Evolutionary conservation across 2,888 invertebrate species (phyloP).

Genomic region (Adineta ricciae): DNA sequence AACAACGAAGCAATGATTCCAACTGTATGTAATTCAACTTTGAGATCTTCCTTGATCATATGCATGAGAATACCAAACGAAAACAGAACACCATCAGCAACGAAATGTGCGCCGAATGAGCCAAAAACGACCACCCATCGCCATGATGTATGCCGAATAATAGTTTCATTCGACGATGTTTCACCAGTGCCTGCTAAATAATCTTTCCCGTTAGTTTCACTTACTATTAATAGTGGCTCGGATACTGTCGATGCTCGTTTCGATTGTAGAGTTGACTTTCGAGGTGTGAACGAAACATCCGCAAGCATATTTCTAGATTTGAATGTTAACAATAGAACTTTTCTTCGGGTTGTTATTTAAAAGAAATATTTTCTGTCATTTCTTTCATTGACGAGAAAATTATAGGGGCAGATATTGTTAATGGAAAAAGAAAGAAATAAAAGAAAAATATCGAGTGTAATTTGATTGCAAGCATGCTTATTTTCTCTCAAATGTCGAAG

Average conservation of each 20-base stretch:
- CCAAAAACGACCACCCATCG: neutral
- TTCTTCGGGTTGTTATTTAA: too few relatives aligned
- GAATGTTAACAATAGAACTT: too few relatives aligned
- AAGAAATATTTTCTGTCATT: too few relatives aligned
- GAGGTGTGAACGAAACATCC: neutral
- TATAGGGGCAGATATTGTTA: too few relatives aligned
- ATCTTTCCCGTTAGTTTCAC: neutral
- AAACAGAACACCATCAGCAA: conserved; percentile 68
- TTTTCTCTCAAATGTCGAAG: too few relatives aligned
- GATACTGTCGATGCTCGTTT: neutral
- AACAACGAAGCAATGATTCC: conserved; percentile 62
- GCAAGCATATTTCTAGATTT: neutral
- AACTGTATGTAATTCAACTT: conserved; percentile 71
- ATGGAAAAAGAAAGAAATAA: too few relatives aligned
- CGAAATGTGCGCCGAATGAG: neutral
- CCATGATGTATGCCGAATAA: conserved; percentile 6
- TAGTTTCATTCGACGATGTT: neutral
- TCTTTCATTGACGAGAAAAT: conserved; percentile 15
- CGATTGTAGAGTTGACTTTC: neutral
- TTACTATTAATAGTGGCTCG: neutral
- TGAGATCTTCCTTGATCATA: conserved; percentile 72
- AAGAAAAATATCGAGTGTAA: too few relatives aligned
- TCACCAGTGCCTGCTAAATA: neutral
- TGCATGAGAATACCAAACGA: conserved; percentile 74
- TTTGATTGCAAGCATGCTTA: too few relatives aligned